Evolutionary conservation across 2,113 vertebrate genomes (phyloP), one percentile per base, ranked within the genome.

Genomic region (Lamprotornis superbus): DNA sequence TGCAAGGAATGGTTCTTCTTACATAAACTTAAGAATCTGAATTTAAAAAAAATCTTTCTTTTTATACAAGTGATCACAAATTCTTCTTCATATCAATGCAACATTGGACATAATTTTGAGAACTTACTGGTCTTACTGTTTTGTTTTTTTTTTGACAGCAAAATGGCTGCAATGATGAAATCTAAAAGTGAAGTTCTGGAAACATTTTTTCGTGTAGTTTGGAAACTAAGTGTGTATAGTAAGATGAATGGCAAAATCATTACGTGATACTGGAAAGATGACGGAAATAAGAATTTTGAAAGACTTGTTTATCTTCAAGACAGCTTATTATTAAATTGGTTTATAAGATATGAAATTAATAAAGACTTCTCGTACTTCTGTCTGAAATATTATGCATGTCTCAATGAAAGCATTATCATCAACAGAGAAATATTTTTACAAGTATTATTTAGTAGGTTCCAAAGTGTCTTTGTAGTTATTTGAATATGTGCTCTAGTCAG

Each of bases 51-150:
- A 83, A 69, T 20, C 5, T 11, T 44, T 74, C 44, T 81, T 70
- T 89, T 67, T 20, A 56, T 12, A 35, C 19, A 28, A 5, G 1
- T 5, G 59, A 68, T 79, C 30, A 63, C 2, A 82, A 78, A 31
- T 55, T 63, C 14, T 50, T 92, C 7, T 55, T 80, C 7, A 85
- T 95, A 68, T 68, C 17, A 47, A 9, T 44, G 21, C 0, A 3
- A 2, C 0, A 0, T n/a, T 71, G 19, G 11, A 75, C 19, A n/a
- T 8, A 21, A 49, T 44, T 68, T 87, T 67, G 15, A 59, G 21
- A 82, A 78, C 0, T 75, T 75, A 9, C 7, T 75, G 39, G 15
- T 67, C 37, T 40, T 57, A 11, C 3, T 37, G 5, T 23, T 86
- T 31, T 2, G 44, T 40, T 40, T 40, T 52, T 83, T 37, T 64